phyloP scores from a whole-genome alignment of 2,113 vertebrate species.

The Fukomys damarensis region DNA sequence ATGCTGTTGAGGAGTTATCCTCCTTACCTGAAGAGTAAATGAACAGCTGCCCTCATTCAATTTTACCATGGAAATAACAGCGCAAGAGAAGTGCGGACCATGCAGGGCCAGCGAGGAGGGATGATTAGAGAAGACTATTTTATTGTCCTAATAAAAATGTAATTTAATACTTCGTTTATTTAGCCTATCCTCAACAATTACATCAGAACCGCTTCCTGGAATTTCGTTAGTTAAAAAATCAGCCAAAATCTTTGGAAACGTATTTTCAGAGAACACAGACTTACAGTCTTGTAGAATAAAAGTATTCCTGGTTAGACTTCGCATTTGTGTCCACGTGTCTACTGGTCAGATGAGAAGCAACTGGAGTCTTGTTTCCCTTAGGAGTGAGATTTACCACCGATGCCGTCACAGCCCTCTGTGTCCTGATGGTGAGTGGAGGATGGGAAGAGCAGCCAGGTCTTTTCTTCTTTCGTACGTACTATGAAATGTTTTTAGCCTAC shows the following conservation, averaged over 20 bases:
- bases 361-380: not conserved
- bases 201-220: not conserved
- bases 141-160: constrained; percentile 43
- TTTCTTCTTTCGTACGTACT: not conserved
- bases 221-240: not conserved
- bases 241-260: not conserved
- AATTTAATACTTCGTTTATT: not conserved
- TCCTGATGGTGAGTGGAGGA: not conserved
- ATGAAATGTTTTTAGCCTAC: not conserved
- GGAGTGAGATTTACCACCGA: fast-evolving
- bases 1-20: not conserved
- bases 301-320: not conserved
- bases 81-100: not conserved
- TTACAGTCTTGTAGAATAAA: not conserved
- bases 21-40: not conserved
- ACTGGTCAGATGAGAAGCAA: not conserved
- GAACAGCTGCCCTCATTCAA: not conserved
- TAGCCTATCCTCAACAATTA: not conserved
- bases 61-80: not conserved
- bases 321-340: not conserved
- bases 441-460: not conserved
- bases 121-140: not conserved
- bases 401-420: too few relatives aligned
- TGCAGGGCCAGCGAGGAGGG: not conserved
- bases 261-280: not conserved